Evolutionary conservation across 2,888 invertebrate genomes (phyloP).

Genomic region (Heteropelma amictum): DNA sequence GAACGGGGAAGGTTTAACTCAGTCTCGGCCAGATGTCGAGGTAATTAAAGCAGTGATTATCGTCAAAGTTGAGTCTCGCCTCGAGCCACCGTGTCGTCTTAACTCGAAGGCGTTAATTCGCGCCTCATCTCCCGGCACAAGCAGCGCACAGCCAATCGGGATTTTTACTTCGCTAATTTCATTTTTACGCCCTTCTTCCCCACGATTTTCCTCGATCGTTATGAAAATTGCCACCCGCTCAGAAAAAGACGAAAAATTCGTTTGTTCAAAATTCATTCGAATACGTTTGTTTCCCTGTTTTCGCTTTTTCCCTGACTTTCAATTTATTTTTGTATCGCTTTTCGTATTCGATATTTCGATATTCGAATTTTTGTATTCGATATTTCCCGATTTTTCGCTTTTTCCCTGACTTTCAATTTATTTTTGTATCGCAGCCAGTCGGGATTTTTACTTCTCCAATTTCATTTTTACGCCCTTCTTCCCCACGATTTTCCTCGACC

Average conservation of each 20-base stretch:
- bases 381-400: too few species aligned
- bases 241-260: not conserved
- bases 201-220: not conserved
- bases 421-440: too few species aligned
- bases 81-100: slow-evolving; percentile 38
- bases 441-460: too few species aligned
- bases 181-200: slow-evolving; percentile 37
- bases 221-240: not conserved
- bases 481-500: too few species aligned
- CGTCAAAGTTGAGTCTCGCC: slow-evolving; percentile 71
- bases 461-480: too few species aligned
- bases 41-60: slow-evolving; percentile 76
- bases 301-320: too few species aligned
- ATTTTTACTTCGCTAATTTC: too few species aligned
- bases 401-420: too few species aligned
- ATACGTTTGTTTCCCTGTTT: too few species aligned
- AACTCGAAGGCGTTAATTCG: slow-evolving; percentile 10
- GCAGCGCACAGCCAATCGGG: slow-evolving; percentile 49
- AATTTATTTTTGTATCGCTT: too few species aligned
- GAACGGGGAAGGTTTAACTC: slow-evolving; percentile 65
- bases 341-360: too few species aligned
- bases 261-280: not conserved
- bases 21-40: slow-evolving; percentile 76
- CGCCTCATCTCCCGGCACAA: slow-evolving; percentile 20
- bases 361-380: too few species aligned